Conservation (phyloP, 2,113 vertebrate species). For the Tachysurus fulvidraco region DNA sequence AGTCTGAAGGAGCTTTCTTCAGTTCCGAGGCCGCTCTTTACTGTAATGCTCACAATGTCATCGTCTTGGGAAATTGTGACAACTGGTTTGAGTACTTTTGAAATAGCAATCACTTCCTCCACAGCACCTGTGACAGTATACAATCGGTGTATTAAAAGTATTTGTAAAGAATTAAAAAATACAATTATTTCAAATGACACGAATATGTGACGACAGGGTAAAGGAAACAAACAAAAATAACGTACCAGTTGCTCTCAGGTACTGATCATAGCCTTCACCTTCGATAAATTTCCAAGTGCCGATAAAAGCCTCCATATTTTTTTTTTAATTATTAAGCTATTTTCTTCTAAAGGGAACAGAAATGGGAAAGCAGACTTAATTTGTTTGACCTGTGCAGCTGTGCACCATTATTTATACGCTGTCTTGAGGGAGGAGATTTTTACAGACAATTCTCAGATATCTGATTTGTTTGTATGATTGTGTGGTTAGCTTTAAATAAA, state of each 20-base stretch:
- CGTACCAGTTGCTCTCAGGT: constrained; percentile 91
- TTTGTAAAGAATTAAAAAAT: neutral
- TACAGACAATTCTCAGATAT: neutral
- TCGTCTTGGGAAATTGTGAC: constrained; percentile 88
- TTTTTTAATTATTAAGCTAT: constrained; percentile 42
- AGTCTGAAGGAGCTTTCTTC: constrained; percentile 89
- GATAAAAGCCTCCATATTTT: constrained; percentile 94
- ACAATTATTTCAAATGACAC: neutral
- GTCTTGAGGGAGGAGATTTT: neutral
- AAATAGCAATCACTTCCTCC: constrained; percentile 88
- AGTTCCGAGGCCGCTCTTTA: constrained; percentile 90
- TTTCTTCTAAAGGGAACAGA: neutral
- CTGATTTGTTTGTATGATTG: neutral
- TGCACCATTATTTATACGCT: neutral
- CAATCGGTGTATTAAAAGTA: neutral
- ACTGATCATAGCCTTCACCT: constrained; percentile 92
- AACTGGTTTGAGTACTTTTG: constrained; percentile 90
- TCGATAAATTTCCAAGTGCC: constrained; percentile 90
- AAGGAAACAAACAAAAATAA: constrained; percentile 33
- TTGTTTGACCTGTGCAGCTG: neutral
- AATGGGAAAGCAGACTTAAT: neutral
- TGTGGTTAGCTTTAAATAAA: neutral
- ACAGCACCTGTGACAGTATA: constrained; percentile 77
- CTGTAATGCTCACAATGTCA: constrained; percentile 82
- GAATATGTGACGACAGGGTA: neutral